These are phyloP conservation scores for Psephotus haematonotus DNA, from an alignment of 2,113 vertebrate genomes.

Conservation along the genomic window DNA sequence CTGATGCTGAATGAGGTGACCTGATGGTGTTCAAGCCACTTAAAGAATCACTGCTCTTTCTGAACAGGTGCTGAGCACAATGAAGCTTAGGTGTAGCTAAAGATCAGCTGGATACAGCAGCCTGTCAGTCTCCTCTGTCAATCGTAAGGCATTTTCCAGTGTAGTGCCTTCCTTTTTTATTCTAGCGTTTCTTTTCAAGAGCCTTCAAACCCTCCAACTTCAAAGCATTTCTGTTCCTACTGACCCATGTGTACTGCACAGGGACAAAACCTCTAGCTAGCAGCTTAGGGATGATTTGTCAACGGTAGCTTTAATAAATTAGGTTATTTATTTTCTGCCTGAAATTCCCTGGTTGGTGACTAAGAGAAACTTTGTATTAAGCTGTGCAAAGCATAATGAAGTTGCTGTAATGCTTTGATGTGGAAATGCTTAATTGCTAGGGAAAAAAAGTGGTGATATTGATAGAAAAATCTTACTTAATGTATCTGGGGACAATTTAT, in stretches of 20 bases:
- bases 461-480: not conserved
- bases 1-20: not conserved
- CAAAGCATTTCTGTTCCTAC: slow-evolving; percentile 10
- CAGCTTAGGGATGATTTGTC: slow-evolving; percentile 33
- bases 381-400: slow-evolving; percentile 30
- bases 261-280: not conserved
- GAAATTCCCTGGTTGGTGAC: slow-evolving; percentile 45
- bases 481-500: not conserved
- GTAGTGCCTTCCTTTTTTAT: not conserved
- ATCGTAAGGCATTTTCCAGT: not conserved
- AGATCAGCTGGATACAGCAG: not conserved
- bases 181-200: not conserved
- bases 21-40: not conserved
- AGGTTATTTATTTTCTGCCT: slow-evolving; percentile 56
- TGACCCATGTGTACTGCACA: not conserved
- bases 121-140: not conserved
- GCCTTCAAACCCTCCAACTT: not conserved
- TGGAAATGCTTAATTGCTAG: slow-evolving; percentile 28
- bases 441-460: not conserved
- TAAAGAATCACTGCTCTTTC: not conserved
- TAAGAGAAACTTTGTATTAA: slow-evolving; percentile 43
- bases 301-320: slow-evolving; percentile 30
- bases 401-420: slow-evolving; percentile 48
- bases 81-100: not conserved
- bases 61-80: not conserved